Conservation (phyloP, 92 coral and sea anemone species). For the Epizoanthus fatuus region DNA sequence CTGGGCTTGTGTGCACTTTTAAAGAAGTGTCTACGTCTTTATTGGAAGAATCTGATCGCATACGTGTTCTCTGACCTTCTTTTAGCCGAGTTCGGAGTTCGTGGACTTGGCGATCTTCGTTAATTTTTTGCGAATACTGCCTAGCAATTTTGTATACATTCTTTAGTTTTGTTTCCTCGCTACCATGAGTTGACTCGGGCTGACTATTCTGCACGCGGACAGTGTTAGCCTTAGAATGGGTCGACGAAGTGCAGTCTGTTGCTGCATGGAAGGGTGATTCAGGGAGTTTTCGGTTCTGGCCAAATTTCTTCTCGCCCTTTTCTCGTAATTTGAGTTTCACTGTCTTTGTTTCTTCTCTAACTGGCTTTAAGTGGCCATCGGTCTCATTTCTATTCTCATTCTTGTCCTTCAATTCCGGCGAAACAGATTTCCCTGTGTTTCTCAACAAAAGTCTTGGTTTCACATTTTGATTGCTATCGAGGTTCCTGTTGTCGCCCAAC, state of each 20-base stretch:
- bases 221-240: background rate
- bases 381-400: background rate
- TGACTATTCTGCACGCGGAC: background rate
- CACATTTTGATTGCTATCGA: conserved; percentile 7
- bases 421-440: background rate
- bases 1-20: conserved; percentile 66
- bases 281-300: conserved; percentile 1
- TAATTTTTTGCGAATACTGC: conserved; percentile 72
- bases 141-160: conserved; percentile 83
- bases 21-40: conserved; percentile 2
- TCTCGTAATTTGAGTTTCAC: conserved; percentile 37
- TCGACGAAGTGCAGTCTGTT: background rate
- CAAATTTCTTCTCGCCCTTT: background rate
- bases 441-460: conserved; percentile 29
- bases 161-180: conserved; percentile 39
- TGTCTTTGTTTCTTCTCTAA: conserved; percentile 27
- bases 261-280: conserved; percentile 31
- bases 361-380: background rate
- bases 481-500: background rate
- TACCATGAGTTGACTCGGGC: background rate
- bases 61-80: conserved; percentile 33
- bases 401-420: conserved; percentile 1
- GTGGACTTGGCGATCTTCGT: conserved; percentile 53
- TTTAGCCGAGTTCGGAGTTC: conserved; percentile 33
- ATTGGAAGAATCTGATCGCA: background rate